These are phyloP conservation scores for Mobula hypostoma DNA, from an alignment of 2,113 vertebrate species.

Conservation along the genomic window DNA sequence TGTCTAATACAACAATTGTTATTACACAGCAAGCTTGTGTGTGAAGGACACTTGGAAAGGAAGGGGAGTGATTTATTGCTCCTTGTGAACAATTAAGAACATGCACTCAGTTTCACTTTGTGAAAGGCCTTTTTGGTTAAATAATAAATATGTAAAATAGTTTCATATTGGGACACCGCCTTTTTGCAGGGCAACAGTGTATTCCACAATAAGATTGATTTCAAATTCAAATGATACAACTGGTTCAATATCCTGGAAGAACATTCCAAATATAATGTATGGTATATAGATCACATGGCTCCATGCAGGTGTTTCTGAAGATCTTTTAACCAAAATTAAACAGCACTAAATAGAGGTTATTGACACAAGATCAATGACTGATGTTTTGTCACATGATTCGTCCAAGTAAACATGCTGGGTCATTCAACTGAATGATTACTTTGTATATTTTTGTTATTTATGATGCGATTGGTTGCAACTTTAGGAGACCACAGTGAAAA, in stretches of 20 bases:
- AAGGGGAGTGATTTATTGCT: conserved; percentile 17
- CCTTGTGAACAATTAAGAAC: background rate
- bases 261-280: background rate
- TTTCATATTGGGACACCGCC: background rate
- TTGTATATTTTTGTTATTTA: conserved; percentile 36
- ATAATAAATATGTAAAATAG: background rate
- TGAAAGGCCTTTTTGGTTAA: background rate
- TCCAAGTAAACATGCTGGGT: background rate
- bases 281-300: background rate
- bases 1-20: conserved; percentile 8
- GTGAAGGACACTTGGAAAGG: conserved; percentile 7
- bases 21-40: background rate
- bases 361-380: background rate
- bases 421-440: background rate
- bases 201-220: background rate
- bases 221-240: background rate
- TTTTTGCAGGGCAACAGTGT: background rate
- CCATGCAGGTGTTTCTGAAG: background rate
- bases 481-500: background rate
- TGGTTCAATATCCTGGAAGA: background rate
- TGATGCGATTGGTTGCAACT: background rate
- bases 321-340: background rate
- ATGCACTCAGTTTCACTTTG: conserved; percentile 19
- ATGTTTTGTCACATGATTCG: no score
- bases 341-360: background rate